These are phyloP conservation scores for Podarcis muralis DNA, from an alignment of 2,113 vertebrate genomes.

Conservation along the genomic window DNA sequence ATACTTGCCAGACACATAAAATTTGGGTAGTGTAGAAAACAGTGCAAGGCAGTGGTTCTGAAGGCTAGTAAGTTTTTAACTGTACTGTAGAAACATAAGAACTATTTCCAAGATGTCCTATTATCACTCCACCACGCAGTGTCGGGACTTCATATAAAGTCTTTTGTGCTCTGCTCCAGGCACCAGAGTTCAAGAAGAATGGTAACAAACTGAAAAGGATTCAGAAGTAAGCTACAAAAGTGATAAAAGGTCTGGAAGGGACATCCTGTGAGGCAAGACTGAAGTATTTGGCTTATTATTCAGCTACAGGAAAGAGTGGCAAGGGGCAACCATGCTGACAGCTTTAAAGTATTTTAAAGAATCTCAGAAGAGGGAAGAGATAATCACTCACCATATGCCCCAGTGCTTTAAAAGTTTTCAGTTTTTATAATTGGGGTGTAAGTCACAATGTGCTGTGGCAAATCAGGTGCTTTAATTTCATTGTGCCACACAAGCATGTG, in stretches of 20 bases:
- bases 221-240: background rate
- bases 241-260: background rate
- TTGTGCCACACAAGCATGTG: background rate
- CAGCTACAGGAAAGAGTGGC: background rate
- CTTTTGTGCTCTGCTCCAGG: background rate
- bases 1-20: background rate
- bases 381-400: background rate
- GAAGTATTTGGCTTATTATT: background rate
- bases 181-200: background rate
- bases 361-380: background rate
- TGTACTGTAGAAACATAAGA: background rate
- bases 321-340: background rate
- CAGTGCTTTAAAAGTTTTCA: background rate
- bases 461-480: background rate
- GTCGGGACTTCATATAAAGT: background rate
- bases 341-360: background rate
- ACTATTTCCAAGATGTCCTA: background rate
- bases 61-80: background rate
- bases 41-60: background rate
- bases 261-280: background rate
- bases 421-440: conserved; percentile 10
- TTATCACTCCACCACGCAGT: background rate
- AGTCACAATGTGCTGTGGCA: background rate
- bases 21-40: background rate
- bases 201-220: background rate